A percentile compares a stretch with the other conserved stretches of the same genome.
phyloP scores from a whole-genome alignment of 2,113 vertebrate genomes.

The Thalassarche chlororhynchos region DNA sequence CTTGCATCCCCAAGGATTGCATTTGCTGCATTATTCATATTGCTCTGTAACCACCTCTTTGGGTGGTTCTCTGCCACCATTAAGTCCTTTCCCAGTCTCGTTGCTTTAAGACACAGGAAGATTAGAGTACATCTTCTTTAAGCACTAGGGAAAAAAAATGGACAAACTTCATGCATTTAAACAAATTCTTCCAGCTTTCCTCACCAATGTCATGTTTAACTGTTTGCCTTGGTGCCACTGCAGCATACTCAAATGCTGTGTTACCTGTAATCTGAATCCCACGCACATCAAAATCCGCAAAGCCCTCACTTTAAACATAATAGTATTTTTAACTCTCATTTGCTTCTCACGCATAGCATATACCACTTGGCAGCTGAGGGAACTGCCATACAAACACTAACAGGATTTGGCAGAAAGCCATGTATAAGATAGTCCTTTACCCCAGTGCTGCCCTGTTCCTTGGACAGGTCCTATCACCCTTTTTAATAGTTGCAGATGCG shows the following conservation, averaged over 20 bases:
- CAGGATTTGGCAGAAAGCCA: background rate
- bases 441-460: background rate
- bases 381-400: background rate
- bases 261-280: background rate
- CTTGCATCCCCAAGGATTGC: background rate
- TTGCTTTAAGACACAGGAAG: background rate
- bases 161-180: background rate
- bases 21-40: rapidly evolving
- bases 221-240: background rate
- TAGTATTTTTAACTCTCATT: background rate
- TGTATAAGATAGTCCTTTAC: background rate
- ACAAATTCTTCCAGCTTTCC: background rate
- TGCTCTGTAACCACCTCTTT: background rate
- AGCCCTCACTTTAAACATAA: background rate
- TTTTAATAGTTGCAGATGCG: background rate
- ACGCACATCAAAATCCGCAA: background rate
- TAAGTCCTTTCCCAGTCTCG: too few species aligned
- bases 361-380: rapidly evolving
- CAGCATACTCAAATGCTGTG: too few species aligned
- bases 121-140: background rate
- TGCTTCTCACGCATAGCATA: rapidly evolving
- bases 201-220: background rate
- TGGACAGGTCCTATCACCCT: background rate
- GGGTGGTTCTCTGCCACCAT: rapidly evolving
- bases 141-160: too few species aligned